Base-by-base conservation (phyloP, 2,888 invertebrate species). In the Willowsia nigromaculata region DNA sequence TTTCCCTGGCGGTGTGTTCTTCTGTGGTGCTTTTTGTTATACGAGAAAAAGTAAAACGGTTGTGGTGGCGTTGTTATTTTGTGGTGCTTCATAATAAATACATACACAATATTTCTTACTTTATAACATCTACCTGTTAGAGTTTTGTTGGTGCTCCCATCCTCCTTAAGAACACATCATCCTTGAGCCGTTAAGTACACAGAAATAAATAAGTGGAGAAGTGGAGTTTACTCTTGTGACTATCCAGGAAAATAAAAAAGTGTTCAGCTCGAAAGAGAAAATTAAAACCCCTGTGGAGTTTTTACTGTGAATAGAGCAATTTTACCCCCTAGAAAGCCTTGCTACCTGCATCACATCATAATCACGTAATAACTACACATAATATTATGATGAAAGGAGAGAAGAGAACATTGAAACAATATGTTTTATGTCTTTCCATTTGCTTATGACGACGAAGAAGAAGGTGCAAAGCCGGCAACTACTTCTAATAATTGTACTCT, bases 341-440 rank as follows among this genome's bases (percentile, higher is more conserved):
- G 53, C 18, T 53, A 53, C 53, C 53, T 37, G 22, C 43, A 71
- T 43, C 25, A 68, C 40, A 4, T 40, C 59, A 30, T 40, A 13
- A 33, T 30, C 6, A 68, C n/a, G n/a, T n/a, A 68, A 33, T 56
- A 53, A 50, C n/a, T n/a, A 7, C 37, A 7, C 9, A 40, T 18
- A 25, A 56, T 56, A 56, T 13, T 71, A 71, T n/a, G 76, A 53
- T 76, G 76, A 50, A 53, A 43, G 37, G 7, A 15, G 47, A 50
- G 83, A 59, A 33, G 65, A 76, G 65, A 18, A 74, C 81, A 82
- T 33, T 76, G 53, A 78, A 88, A 37, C 83, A 88, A 76, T 76
- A 76, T 88, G 88, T 83, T 65, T 56, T 65, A 81, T 71, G 83
- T 88, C 88, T 88, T 82, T 88, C 88, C 71, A 53, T 47, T 82